Evolutionary conservation across 2,888 invertebrate genomes (phyloP).

Genomic region (Conomelus anceps): DNA sequence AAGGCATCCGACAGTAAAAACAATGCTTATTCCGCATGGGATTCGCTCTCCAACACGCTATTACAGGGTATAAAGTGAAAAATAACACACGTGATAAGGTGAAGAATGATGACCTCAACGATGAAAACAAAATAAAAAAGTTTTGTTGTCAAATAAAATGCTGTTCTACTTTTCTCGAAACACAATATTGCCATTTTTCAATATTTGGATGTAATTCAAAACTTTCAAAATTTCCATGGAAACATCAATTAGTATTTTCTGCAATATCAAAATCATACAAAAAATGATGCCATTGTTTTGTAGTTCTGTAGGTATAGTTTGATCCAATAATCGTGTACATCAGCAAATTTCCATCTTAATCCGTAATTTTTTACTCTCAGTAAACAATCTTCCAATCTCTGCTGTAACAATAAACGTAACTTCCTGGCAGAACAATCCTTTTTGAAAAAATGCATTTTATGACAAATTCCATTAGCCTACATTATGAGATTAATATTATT

Average conservation of each 20-base stretch:
- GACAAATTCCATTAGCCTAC: not conserved
- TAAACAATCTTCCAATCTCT: not conserved
- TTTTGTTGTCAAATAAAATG: not conserved
- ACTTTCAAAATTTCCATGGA: not conserved
- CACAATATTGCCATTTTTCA: not conserved
- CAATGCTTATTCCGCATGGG: no score
- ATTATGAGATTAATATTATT: not conserved
- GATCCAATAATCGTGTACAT: not conserved
- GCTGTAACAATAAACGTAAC: not conserved
- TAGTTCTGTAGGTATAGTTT: not conserved
- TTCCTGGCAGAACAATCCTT: not conserved
- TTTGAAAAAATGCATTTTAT: not conserved
- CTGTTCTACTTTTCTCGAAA: not conserved
- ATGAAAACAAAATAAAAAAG: not conserved
- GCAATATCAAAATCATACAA: not conserved
- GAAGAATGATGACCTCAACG: no score
- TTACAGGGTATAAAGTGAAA: no score
- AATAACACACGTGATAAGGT: no score
- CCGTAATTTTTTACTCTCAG: not conserved
- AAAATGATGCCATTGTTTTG: not conserved
- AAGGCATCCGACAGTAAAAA: no score
- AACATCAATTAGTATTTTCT: not conserved
- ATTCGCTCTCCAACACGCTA: no score
- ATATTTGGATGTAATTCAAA: not conserved
- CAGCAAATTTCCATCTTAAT: not conserved